These are phyloP conservation scores for Ornithorhynchus anatinus DNA, from an alignment of 2,113 vertebrate genomes.

Conservation along the genomic window DNA sequence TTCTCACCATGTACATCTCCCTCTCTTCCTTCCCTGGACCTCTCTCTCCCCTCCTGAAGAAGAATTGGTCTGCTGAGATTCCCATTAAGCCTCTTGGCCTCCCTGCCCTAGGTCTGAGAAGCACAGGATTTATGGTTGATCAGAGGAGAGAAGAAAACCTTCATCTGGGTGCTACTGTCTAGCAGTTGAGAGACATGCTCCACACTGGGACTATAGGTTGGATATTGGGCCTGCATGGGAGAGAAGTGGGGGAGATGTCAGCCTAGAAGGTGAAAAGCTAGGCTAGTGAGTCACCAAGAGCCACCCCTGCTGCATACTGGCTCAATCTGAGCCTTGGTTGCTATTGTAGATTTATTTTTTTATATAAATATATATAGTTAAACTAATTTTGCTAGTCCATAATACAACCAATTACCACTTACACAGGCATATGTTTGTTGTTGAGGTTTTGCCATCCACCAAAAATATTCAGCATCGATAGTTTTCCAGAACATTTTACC, in stretches of 20 bases:
- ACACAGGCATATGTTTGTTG: conserved; percentile 19
- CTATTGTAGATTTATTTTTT: conserved; percentile 73
- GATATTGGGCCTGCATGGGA: not conserved
- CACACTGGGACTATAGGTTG: not conserved
- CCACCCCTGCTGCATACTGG: not conserved
- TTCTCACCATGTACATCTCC: too few relatives aligned
- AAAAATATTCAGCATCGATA: conserved; percentile 2
- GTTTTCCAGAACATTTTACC: conserved; percentile 26
- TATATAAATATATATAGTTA: conserved; percentile 52
- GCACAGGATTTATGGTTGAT: not conserved
- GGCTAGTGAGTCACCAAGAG: not conserved
- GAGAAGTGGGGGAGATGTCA: not conserved
- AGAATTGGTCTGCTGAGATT: not conserved
- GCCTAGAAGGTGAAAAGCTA: accelerated
- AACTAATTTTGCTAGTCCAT: conserved; percentile 43
- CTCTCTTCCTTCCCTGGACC: not conserved
- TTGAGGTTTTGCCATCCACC: too few relatives aligned
- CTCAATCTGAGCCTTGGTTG: conserved; percentile 26
- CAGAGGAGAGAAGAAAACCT: not conserved
- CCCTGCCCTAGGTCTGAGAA: not conserved
- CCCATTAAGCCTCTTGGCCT: not conserved
- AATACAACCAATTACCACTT: conserved; percentile 35
- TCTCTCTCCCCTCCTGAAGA: not conserved
- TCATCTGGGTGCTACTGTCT: not conserved
- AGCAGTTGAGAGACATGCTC: not conserved